Base-by-base conservation (phyloP, 2,113 vertebrate genomes). In the Pipra filicauda region DNA sequence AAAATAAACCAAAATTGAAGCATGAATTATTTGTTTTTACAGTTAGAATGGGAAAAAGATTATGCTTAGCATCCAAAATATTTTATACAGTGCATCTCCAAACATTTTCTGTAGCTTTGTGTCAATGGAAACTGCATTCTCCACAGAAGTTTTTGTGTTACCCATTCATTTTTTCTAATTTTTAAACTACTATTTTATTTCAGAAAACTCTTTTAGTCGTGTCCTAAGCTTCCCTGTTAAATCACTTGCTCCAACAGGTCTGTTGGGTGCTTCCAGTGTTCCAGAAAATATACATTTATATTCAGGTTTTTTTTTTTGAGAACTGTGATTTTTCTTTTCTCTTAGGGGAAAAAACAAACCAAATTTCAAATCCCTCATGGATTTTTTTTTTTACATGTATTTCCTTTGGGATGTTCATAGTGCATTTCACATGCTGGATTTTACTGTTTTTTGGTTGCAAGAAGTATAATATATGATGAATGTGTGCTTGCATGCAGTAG, bases 1-100 rank as follows among this genome's bases (percentile, higher is more conserved):
- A 93, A 97, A 91, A 93, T 78, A 80, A 97, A 41, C 87, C 24
- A 88, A 85, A 46, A 74, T 75, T 59, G 11, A 91, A 44, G 57
- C 33, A 52, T n/a, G 33, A 18, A 5, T 44, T 22, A 28, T 70
- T 87, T 88, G 55, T 79, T 93, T 92, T 96, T 95, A 41, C 58
- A 80, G 57, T 92, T 94, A 87, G 81, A 88, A 84, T 55, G 41
- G 33, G 26, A 37, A 93, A 85, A 43, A 78, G 88, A 91, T 48
- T 86, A 35, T 35, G 66, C 51, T 57, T 67, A n/a, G 82, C n/a
- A 62, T 96, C 61, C 65, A 81, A 82, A 91, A 27, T 72, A 65
- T 69, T 59, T 96, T 71, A 61, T 87, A 91, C 33, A 61, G 23
- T 48, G 15, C 20, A 33, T 91, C 82, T 89, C 58, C 30, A 64